These are phyloP conservation scores for Cyphomyrus discorhynchus DNA, from an alignment of 2,113 vertebrate species.

Conservation along the genomic window DNA sequence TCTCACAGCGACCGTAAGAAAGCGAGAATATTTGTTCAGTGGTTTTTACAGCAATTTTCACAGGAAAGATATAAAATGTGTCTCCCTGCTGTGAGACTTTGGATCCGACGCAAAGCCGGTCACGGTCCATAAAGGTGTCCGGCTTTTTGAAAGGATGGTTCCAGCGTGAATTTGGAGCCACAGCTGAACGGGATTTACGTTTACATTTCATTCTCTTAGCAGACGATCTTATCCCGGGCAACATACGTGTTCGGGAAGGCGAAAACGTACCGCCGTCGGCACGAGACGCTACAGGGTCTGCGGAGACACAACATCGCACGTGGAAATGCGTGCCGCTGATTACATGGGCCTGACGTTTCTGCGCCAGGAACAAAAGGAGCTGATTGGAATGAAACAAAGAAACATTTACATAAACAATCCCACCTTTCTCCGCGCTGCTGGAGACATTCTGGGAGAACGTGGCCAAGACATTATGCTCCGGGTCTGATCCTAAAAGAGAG, in stretches of 20 bases:
- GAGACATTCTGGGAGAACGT: slow-evolving; percentile 79
- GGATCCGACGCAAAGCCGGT: background rate
- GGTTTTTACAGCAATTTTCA: background rate
- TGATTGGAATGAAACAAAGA: background rate
- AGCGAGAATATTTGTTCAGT: background rate
- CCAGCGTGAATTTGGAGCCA: background rate
- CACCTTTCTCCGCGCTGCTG: slow-evolving; percentile 74
- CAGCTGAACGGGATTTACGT: background rate
- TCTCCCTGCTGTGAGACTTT: background rate
- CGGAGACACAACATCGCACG: slow-evolving; percentile 54
- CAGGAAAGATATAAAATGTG: background rate
- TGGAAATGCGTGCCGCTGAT: slow-evolving; percentile 41
- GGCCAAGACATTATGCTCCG: slow-evolving; percentile 70
- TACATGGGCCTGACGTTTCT: slow-evolving; percentile 45
- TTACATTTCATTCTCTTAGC: background rate
- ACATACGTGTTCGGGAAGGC: background rate
- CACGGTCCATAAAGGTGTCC: background rate
- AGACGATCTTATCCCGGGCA: background rate
- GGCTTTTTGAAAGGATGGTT: background rate
- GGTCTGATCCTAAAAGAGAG: slow-evolving; percentile 68
- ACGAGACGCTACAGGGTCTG: slow-evolving; percentile 21
- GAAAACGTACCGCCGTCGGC: background rate
- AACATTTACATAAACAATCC: slow-evolving; percentile 15
- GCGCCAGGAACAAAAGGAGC: slow-evolving; percentile 18
- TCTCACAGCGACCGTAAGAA: background rate